Base-by-base conservation (phyloP, 2,888 invertebrate species). In the Urechis unicinctus region DNA sequence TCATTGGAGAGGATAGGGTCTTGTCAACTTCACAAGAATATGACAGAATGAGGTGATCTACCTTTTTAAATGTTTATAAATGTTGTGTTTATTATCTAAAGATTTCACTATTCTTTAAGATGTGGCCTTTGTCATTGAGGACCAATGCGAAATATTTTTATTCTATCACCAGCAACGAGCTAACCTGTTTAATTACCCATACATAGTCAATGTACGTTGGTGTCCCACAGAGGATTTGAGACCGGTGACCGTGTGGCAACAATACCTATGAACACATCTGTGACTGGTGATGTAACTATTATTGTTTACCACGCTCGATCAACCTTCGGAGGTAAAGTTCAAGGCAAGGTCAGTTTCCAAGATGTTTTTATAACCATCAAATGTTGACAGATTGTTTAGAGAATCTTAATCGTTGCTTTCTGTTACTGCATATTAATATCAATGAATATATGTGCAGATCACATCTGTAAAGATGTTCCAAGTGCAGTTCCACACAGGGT, bases 401-500 rank as follows among this genome's bases (percentile, higher is more conserved):
- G n/a, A n/a, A n/a, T n/a, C n/a, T 9, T 36, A 36, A 36, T 36
- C 9, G 9, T 36, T 17, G 17, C 17, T 17, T 36, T 36, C 36
- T 17, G 36, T 36, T 9, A 36, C 9, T 36, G 36, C 17, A 36
- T 36, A 36, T 36, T 13, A 36, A 36, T 36, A 36, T 36, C 9
- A 36, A 13, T 36, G 17, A 52, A 3, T 52, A 49, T 22, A 21
- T 17, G 55, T 65, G 48, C 66, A 78, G 78, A 75, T 79, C 29
- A 78, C 78, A 85, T 89, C 59, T 6, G 87, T 93, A 64, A 89
- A 89, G 74, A 88, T 95, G 68, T 86, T 91, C 52, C 88, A 91
- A 67, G 79, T 93, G 44, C 89, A 91, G 79, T 86, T 95, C 69
- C 89, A 95, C 76, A 89, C 93, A 5, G 94, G 94, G 50, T 92